Evolutionary conservation across 2,888 invertebrate species (phyloP), one percentile per base, ranked within the genome.

Genomic region (Lypha dubia): DNA sequence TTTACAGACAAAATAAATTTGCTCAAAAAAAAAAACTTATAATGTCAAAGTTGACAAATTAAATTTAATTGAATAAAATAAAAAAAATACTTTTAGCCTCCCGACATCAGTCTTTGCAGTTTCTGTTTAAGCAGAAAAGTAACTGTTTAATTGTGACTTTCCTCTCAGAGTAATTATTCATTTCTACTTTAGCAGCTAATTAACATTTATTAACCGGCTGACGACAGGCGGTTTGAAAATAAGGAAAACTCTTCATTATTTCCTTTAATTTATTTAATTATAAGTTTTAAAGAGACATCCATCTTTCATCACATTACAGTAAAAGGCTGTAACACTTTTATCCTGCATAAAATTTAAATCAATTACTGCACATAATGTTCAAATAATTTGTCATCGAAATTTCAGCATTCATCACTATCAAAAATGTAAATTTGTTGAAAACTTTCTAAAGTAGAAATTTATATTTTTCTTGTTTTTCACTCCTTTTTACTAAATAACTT

Each of bases 361-460:
- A 79, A 83, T 83, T 74, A 58, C 73, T 79, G 73, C 60, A 63
- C 49, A 56, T 79, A 62, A 74, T 68, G 46, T 56, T 46, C 46
- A 28, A 28, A 15, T 32, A 62, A 83, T 79, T 79, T 82, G 71
- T 77, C 76, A 71, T 67, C 44, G 15, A 51, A 65, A 67, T 58
- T 58, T 17, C 60, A 8, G 60, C 82, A 82, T 71, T 17, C 58
- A 71, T 65, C 71, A 60, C 38, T 60, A 51, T 71, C 56, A 82
- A 76, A 71, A 82, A 56, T 20, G 20, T 49, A 65, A 56, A 82
- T 24, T 74, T 32, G 22, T 76, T 71, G 58, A 46, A 44, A 49
- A 68, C n/a, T 62, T 51, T 62, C 41, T 28, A 9, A 15, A 44
- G 32, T n/a, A 56, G n/a, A 53, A 68, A 49, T 77, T 60, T 44